These are phyloP conservation scores for Oscheius sp. DNA, from an alignment of 1,140 invertebrate species.

Conservation along the genomic window DNA sequence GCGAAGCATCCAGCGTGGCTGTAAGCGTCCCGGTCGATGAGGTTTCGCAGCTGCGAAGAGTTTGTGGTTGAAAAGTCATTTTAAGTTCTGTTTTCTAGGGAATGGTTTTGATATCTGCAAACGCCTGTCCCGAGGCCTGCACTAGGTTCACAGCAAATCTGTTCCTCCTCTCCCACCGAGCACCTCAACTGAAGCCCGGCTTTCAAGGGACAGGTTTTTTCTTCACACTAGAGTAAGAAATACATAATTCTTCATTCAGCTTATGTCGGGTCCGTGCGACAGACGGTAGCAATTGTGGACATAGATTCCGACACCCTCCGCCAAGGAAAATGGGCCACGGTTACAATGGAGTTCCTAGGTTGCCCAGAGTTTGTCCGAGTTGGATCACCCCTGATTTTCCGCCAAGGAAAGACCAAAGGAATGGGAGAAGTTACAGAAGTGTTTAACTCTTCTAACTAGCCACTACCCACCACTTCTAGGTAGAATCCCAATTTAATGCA, in stretches of 20 bases:
- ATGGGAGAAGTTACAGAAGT: conserved; percentile 78
- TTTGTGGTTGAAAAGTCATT: conserved; percentile 2
- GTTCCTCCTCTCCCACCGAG: conserved; percentile 40
- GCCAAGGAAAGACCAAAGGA: conserved; percentile 79
- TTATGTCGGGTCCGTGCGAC: conserved; percentile 87
- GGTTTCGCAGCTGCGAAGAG: not conserved
- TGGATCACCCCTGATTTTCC: conserved; percentile 79
- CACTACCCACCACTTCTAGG: no score
- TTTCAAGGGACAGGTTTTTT: conserved; percentile 50
- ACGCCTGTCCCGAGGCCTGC: conserved; percentile 31
- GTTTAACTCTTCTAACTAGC: not conserved
- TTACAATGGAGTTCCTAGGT: conserved; percentile 17
- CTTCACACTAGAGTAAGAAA: not conserved
- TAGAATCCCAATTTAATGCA: conserved; percentile 8
- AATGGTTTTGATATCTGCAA: conserved; percentile 41
- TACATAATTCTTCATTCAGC: conserved; percentile 69
- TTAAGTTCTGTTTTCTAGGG: conserved; percentile 31
- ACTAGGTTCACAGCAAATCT: conserved; percentile 58
- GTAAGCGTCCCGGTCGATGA: conserved; percentile 17
- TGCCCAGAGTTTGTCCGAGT: conserved; percentile 77
- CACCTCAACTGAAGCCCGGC: conserved; percentile 42
- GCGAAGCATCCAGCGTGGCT: conserved; percentile 74
- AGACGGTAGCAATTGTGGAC: conserved; percentile 78
- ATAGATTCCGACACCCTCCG: conserved; percentile 68
- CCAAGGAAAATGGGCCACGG: conserved; percentile 68